phyloP scores from a whole-genome alignment of 2,113 vertebrate species.

The Bubo blakistoni region DNA sequence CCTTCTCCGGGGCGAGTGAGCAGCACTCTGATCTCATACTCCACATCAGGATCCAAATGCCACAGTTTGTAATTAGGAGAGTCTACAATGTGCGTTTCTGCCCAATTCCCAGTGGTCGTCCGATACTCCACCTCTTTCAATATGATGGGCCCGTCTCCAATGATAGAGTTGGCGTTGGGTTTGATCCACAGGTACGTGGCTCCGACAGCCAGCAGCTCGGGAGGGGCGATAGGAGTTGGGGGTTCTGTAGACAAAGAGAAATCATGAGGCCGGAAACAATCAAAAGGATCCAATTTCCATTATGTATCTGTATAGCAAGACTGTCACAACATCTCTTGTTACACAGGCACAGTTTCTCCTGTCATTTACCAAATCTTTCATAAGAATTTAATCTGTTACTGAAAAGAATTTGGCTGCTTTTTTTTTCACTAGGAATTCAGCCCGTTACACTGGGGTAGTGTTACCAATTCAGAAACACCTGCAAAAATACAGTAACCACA shows the following conservation, averaged over 20 bases:
- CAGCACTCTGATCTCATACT: conserved; percentile 95
- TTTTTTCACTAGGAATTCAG: background rate
- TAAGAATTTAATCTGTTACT: background rate
- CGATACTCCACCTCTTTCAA: conserved; percentile 95
- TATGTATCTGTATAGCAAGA: fast-evolving
- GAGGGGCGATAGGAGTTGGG: conserved; percentile 93
- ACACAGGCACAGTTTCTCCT: background rate
- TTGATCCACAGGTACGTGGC: conserved; percentile 99
- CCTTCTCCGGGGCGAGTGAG: conserved; percentile 93
- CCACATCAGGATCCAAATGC: conserved; percentile 96
- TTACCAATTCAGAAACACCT: background rate
- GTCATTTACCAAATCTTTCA: background rate
- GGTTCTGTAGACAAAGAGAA: conserved; percentile 77
- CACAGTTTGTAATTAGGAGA: conserved; percentile 95
- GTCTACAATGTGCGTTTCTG: conserved; percentile 92
- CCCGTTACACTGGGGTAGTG: background rate
- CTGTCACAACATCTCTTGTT: background rate
- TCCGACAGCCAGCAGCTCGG: conserved; percentile 90
- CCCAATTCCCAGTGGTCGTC: conserved; percentile 93
- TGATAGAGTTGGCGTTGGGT: conserved; percentile 97
- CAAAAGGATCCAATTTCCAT: background rate
- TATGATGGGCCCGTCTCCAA: conserved; percentile 95
- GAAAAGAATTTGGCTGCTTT: background rate
- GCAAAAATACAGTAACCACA: background rate
- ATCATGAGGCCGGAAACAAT: background rate